Conservation (phyloP, 2,113 vertebrate genomes). For the Colius striatus region DNA sequence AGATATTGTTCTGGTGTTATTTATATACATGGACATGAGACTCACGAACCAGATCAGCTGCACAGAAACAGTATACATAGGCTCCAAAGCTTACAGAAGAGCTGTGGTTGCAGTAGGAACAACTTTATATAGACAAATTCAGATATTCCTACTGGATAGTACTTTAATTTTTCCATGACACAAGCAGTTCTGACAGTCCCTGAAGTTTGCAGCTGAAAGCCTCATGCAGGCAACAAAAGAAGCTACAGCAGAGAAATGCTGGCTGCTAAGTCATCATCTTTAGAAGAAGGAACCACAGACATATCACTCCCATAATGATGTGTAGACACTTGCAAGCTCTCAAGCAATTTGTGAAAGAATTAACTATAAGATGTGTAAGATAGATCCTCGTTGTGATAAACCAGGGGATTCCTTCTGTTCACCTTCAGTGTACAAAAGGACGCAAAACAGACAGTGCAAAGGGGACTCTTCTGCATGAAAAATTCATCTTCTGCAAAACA, state of each 20-base stretch:
- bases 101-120: not conserved
- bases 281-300: not conserved
- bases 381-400: not conserved
- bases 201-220: not conserved
- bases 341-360: not conserved
- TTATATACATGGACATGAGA: not conserved
- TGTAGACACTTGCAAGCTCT: not conserved
- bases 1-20: not conserved
- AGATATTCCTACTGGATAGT: not conserved
- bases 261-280: not conserved
- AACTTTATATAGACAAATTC: not conserved
- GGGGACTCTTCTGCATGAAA: not conserved
- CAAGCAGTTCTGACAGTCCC: not conserved
- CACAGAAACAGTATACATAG: not conserved
- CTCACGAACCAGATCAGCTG: not conserved
- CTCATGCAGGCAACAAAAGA: not conserved
- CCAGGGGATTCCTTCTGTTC: not conserved
- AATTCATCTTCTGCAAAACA: not conserved
- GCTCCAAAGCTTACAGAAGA: not conserved
- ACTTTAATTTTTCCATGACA: not conserved
- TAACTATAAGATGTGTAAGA: not conserved
- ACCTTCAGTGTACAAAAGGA: not conserved
- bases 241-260: not conserved
- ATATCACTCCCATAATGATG: fast-evolving
- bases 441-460: not conserved